phyloP scores from a whole-genome alignment of 2,113 vertebrate genomes.

The Capricornis sumatraensis region DNA sequence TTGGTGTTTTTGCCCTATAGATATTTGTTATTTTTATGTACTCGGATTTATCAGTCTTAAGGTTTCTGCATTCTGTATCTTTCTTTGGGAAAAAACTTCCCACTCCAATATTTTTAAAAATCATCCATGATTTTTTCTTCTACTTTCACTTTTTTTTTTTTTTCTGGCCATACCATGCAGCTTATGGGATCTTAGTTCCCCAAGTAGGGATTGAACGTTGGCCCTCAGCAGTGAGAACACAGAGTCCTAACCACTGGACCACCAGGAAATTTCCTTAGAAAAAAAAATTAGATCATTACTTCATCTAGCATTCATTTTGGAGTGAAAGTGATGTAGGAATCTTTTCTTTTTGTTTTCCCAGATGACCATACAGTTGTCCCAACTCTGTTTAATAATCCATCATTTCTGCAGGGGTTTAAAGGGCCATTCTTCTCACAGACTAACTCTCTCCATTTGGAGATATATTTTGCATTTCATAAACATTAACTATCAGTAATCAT shows the following conservation, averaged over 20 bases:
- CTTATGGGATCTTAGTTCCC: background rate
- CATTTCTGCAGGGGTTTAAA: background rate
- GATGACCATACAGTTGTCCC: background rate
- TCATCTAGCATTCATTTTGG: conserved; percentile 20
- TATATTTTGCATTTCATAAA: background rate
- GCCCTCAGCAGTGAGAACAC: background rate
- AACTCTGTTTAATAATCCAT: background rate
- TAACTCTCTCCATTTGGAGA: background rate
- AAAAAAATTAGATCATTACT: background rate
- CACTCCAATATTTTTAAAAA: background rate
- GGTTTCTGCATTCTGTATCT: background rate
- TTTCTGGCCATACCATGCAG: background rate
- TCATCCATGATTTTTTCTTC: background rate
- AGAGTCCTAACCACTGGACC: background rate
- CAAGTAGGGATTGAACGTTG: background rate
- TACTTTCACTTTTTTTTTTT: background rate
- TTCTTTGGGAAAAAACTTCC: conserved; percentile 6
- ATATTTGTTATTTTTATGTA: conserved; percentile 1
- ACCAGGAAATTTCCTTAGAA: background rate
- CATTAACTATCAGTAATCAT: background rate
- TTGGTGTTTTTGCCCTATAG: background rate
- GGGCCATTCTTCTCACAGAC: background rate
- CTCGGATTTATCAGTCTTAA: background rate
- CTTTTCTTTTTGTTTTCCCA: background rate
- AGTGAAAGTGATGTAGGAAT: background rate